Evolutionary conservation across 2,797 vertebrate species (phyloP).

Genomic region (Sitta carolinensis): DNA sequence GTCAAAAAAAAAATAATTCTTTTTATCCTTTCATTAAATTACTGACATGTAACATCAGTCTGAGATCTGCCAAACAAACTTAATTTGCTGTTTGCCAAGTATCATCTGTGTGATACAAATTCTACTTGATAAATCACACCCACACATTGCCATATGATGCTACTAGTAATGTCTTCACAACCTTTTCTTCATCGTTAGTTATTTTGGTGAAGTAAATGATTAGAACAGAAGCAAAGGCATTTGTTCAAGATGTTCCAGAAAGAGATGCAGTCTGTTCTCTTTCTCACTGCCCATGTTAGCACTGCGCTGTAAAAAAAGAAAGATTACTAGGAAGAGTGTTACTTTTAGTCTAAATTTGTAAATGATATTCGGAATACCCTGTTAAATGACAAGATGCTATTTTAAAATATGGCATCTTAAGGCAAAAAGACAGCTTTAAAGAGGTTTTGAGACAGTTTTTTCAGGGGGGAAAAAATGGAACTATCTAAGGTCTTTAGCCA

Average conservation of each 20-base stretch:
- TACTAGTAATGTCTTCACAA: neutral
- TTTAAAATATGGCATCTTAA: neutral
- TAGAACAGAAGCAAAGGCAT: constrained; percentile 10
- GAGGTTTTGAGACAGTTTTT: neutral
- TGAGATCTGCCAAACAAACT: neutral
- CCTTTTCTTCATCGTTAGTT: neutral
- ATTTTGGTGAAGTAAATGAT: neutral
- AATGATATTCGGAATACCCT: neutral
- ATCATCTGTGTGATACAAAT: neutral
- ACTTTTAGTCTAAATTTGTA: constrained; percentile 17
- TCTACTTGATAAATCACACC: neutral
- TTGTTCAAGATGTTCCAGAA: neutral
- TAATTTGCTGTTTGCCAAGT: neutral
- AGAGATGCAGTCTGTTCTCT: neutral
- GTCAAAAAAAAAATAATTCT: neutral
- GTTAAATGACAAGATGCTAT: neutral
- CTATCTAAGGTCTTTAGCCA: neutral
- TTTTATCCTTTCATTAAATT: neutral
- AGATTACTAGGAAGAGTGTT: neutral
- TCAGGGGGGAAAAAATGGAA: neutral
- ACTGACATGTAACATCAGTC: neutral
- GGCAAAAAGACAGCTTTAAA: neutral
- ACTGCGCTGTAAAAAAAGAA: neutral
- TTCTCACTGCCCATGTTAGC: neutral
- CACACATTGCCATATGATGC: neutral